Base-by-base conservation (phyloP, 1,140 invertebrate genomes). In the Drosophila micromelanica region DNA sequence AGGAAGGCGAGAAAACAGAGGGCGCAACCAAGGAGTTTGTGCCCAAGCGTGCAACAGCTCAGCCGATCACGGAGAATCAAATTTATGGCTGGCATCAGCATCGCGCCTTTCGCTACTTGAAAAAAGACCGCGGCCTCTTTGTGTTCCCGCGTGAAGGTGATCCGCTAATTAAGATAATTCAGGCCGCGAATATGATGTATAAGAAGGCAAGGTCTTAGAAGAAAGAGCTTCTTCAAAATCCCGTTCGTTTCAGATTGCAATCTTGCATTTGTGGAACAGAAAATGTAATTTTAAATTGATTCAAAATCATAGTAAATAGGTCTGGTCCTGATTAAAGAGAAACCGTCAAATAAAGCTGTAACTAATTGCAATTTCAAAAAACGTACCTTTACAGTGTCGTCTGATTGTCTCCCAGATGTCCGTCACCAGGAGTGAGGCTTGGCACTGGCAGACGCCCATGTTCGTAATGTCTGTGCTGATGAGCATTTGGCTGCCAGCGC, bases 351-450 rank as follows among this genome's bases (percentile, higher is more conserved):
- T 32, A 32, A 7, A 32, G 6, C 0, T 35, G 32, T 7, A 8
- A 43, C 5, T 15, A 52, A 52, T 40, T 8, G 1, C 8, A 32
- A n/a, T n/a, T 46, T 32, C 20, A 4, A 38, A 45, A 67, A 30
- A 5, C 46, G n/a, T 23, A n/a, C 43, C 64, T 93, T 27, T 91
- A 3, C 92, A 98, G 97, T 98, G 98, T 93, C 97, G 97, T 8
- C 93, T 99, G 49, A 99, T 99, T 85, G 97, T 99, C 8, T 95
- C 96, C n/a, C 98, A 99, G 93, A 99, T 99, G 98, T 97, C 96
- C 79, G 95, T 95, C 87, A 97, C 96, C 7, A 94, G 96, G 52
- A 98, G 97, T 93, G 97, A 98, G 82, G 92, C 94, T 48, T 93
- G 97, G 74, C 97, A 98, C 86, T 96, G 95, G 95, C 94, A 98